Base-by-base conservation (phyloP, 2,888 invertebrate genomes). In the Polia nebulosa region DNA sequence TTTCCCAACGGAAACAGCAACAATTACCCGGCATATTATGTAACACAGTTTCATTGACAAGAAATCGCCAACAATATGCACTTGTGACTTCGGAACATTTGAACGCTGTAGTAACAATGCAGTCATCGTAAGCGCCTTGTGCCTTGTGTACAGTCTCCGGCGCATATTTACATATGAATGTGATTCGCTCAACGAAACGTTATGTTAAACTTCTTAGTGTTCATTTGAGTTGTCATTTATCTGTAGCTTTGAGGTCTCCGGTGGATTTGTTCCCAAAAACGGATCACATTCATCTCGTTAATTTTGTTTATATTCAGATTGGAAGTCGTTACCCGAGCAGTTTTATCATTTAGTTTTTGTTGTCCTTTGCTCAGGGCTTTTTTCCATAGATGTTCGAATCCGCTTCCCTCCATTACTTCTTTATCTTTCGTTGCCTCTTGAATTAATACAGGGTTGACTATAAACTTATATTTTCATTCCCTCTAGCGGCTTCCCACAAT, bases 161-260 rank as follows among this genome's bases (percentile, higher is more conserved):
- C 81, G 78, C 78, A 79, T 82, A 88, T 90, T 89, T 83, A 85
- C 88, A 89, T 89, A 87, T 87, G 85, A 90, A 90, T 90, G 86
- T 85, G 84, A 84, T 84, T 85, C 84, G 80, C 85, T 78, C 67
- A 79, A 77, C 64, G 76, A 76, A 70, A 82, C 80, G 81, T 84
- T 85, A 85, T 86, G 86, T 82, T 82, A 84, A 85, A 84, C 84
- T 81, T 80, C 83, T 88, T 83, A 85, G 82, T 81, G 81, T 76
- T 73, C 76, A 83, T 83, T 81, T 77, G 77, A 73, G 73, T 81
- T 32, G 72, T 80, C 70, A 64, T 64, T 72, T 60, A 53, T 67
- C 52, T 60, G 56, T 69, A 44, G 63, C 59, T 69, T 80, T 69
- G 65, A 52, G 63, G 32, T 72, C 70, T 74, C 61, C 36, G n/a